Percentiles rank a stretch among this genome's conserved stretches.
Conservation (phyloP, 2,113 vertebrate genomes). For the Hippolais icterina region DNA sequence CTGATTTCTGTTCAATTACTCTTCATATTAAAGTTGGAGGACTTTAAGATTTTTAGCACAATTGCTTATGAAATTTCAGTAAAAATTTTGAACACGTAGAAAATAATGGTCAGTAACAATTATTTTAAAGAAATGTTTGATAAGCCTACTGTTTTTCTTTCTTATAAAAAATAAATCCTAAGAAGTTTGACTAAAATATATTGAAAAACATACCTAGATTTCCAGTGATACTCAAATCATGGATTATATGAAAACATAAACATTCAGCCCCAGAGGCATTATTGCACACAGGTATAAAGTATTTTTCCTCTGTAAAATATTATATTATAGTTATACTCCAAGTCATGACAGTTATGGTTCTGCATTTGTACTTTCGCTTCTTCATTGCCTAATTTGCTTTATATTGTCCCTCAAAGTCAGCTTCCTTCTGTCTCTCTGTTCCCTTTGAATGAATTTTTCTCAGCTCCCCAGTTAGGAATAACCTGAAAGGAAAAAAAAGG, state of each 20-base stretch:
- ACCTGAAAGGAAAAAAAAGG: neutral
- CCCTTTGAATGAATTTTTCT: neutral
- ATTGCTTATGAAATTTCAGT: neutral
- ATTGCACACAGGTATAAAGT: neutral
- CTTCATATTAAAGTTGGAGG: neutral
- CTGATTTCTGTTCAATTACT: neutral
- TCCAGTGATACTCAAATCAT: neutral
- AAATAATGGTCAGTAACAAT: neutral
- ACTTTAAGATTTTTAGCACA: neutral
- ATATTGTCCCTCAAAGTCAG: neutral
- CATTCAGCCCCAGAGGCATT: neutral
- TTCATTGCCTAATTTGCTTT: neutral
- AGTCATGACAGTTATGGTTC: neutral
- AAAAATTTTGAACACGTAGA: neutral
- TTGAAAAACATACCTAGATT: neutral
- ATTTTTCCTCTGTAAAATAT: slow-evolving; percentile 16
- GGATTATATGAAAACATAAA: neutral
- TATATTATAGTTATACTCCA: neutral
- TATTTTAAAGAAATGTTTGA: neutral
- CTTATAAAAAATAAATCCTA: neutral
- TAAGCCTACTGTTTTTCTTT: neutral
- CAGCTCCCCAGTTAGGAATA: neutral
- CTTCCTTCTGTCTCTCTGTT: neutral
- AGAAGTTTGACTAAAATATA: neutral
- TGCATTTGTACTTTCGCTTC: neutral